Percentiles rank a stretch among this genome's conserved stretches.
Conservation (phyloP, 2,113 vertebrate genomes). For the Callorhinus ursinus region DNA sequence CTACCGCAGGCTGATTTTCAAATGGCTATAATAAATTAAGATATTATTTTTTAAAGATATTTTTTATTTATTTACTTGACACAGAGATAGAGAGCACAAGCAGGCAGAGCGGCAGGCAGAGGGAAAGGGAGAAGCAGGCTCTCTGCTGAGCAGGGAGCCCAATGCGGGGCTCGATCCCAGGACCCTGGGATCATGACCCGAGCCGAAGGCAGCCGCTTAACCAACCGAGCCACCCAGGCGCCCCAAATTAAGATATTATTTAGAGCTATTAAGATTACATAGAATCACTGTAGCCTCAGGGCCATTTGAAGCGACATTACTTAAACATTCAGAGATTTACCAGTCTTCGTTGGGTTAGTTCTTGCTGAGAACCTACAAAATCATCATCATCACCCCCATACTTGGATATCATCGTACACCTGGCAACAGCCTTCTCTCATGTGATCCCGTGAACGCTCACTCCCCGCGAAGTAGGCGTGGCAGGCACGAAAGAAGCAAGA, state of each 20-base stretch:
- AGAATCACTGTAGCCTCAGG: not conserved
- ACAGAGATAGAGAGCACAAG: too few relatives aligned
- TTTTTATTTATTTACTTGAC: too few relatives aligned
- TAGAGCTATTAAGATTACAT: not conserved
- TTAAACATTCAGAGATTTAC: not conserved
- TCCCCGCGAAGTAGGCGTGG: not conserved
- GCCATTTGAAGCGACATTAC: not conserved
- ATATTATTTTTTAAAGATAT: not conserved
- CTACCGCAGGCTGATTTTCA: slow-evolving; percentile 19
- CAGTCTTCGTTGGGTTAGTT: not conserved
- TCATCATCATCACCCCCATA: not conserved
- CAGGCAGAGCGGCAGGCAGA: too few relatives aligned
- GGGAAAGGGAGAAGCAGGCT: too few relatives aligned
- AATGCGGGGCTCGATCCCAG: too few relatives aligned
- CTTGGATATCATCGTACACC: not conserved
- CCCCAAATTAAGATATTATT: slow-evolving; percentile 9
- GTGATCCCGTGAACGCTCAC: not conserved
- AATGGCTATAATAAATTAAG: not conserved
- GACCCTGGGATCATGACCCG: too few relatives aligned
- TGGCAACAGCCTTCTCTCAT: not conserved
- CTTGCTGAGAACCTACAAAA: not conserved
- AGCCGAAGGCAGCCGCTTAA: too few relatives aligned
- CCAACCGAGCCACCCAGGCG: too few relatives aligned
- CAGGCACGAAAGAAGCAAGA: not conserved
- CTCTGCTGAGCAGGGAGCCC: too few relatives aligned